These are phyloP conservation scores for Eupithecia centaureata DNA, from an alignment of 2,888 invertebrate species.

Conservation along the genomic window DNA sequence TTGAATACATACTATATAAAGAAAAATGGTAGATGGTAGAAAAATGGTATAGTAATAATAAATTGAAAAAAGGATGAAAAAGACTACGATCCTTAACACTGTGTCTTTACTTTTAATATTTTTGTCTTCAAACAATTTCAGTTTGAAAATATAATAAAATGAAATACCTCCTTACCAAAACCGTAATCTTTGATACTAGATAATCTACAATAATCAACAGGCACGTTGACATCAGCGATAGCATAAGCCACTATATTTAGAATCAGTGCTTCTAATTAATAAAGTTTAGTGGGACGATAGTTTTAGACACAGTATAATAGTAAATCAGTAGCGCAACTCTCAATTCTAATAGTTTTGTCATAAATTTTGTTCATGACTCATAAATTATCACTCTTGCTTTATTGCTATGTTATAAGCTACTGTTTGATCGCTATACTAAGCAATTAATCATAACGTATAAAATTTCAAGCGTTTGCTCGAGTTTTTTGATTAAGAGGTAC, in stretches of 20 bases:
- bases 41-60: too few relatives aligned
- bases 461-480: too few relatives aligned
- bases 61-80: too few relatives aligned
- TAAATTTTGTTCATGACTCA: neutral
- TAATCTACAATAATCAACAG: conserved; percentile 27
- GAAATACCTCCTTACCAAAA: neutral
- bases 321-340: conserved; percentile 19
- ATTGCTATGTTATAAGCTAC: neutral
- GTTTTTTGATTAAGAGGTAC: too few relatives aligned
- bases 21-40: neutral
- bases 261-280: conserved; percentile 80
- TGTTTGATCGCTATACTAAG: too few relatives aligned
- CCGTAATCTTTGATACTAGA: conserved; percentile 17
- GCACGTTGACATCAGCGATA: conserved; percentile 75
- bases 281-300: conserved; percentile 58
- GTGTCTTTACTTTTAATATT: too few relatives aligned
- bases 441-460: neutral
- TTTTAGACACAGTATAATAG: conserved; percentile 24
- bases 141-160: too few relatives aligned
- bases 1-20: conserved; percentile 16
- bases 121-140: too few relatives aligned
- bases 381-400: neutral
- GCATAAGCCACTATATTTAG: conserved; percentile 83
- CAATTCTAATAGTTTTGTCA: neutral
- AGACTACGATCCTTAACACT: too few relatives aligned